phyloP scores from a whole-genome alignment of 2,113 vertebrate species.

The Xenopus laevis region DNA sequence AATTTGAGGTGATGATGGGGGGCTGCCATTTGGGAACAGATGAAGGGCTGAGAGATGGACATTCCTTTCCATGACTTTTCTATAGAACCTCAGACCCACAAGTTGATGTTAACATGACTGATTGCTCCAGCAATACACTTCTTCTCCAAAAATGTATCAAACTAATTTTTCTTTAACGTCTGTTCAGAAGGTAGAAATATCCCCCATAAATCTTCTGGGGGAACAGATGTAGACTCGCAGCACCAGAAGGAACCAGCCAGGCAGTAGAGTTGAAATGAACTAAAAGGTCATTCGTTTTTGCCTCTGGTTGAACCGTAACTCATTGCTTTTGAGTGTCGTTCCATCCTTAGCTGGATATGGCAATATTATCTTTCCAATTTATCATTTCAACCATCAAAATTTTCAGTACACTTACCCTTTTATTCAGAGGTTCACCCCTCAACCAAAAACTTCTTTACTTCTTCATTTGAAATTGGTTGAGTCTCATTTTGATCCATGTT shows the following conservation, averaged over 20 bases:
- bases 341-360: too few relatives aligned
- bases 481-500: too few relatives aligned
- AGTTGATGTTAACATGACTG: slow-evolving; percentile 26
- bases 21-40: too few relatives aligned
- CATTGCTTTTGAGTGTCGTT: not conserved
- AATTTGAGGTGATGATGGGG: too few relatives aligned
- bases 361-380: too few relatives aligned
- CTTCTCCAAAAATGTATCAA: slow-evolving; percentile 20
- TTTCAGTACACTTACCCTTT: too few relatives aligned
- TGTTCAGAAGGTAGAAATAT: slow-evolving; percentile 10
- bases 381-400: too few relatives aligned
- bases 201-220: slow-evolving; percentile 30
- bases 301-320: not conserved
- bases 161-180: not conserved
- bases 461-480: too few relatives aligned
- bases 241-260: slow-evolving; percentile 20
- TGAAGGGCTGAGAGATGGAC: too few relatives aligned
- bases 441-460: too few relatives aligned
- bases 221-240: slow-evolving; percentile 17
- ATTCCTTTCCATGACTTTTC: too few relatives aligned
- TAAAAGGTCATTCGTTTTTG: slow-evolving; percentile 23
- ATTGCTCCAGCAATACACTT: slow-evolving; percentile 7
- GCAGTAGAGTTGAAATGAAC: slow-evolving; percentile 22
- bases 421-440: too few relatives aligned
- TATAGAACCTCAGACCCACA: slow-evolving; percentile 1